Evolutionary conservation across 53 echinoderm and acorn worm genomes (phyloP), one percentile per base, ranked within the genome.

Genomic region (Crossaster papposus): DNA sequence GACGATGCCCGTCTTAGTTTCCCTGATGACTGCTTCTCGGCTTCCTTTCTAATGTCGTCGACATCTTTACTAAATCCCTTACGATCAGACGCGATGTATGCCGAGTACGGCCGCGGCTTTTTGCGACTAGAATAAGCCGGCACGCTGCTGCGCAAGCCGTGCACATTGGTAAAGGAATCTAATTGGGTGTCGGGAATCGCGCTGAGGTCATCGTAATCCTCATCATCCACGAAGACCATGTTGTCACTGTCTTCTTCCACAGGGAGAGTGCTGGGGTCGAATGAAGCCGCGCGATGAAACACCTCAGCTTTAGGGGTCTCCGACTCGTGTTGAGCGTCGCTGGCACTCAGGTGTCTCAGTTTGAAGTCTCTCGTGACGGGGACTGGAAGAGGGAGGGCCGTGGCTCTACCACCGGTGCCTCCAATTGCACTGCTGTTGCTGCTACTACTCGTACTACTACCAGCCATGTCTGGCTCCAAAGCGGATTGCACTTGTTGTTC

Each of bases 181-280:
- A 76, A 7, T 29, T 85, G 70, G 0, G 91, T 79, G 83, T 83
- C 91, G 0, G 91, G 79, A 9, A 84, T 64, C 58, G 90, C 92
- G 20, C 90, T 83, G 26, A 90, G 81, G 30, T 89, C 90, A 58
- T 96, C 96, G n/a, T 93, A 90, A 79, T 86, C 89, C 32, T 96
- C 96, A 53, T 91, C 94, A 34, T 95, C 95, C 20, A 96, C 94
- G 44, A 96, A 94, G 73, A 96, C 96, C 86, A 92, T 91, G 76
- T 91, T 91, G 33, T 93, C 93, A 53, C 90, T 91, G 89, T 96
- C 96, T 44, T 93, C 96, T 32, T 96, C 96, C 6, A 85, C 82
- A 20, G 94, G 90, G 34, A 91, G 90, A 35, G 92, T 92, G 89
- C 94, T 91, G 54, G 91, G 93, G 70, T 94, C 96, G 79, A 90